These are phyloP conservation scores for Ennomos fuscantarius DNA, from an alignment of 2,888 invertebrate species.

Conservation along the genomic window DNA sequence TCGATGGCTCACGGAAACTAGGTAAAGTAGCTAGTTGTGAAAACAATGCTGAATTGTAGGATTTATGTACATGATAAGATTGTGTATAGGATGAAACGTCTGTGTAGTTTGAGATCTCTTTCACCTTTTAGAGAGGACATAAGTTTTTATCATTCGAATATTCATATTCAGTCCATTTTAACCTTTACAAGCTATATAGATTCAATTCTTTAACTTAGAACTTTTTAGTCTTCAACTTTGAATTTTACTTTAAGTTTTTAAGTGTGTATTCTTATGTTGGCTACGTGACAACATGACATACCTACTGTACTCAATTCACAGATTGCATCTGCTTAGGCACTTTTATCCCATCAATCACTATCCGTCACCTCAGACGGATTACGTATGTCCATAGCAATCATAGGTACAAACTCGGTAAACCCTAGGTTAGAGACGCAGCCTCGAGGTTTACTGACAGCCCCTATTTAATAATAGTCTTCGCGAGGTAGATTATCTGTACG, in stretches of 20 bases:
- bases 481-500: conserved; percentile 72
- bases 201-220: too few species aligned
- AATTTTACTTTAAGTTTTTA: too few species aligned
- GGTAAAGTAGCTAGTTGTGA: conserved; percentile 18
- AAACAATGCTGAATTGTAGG: conserved; percentile 15
- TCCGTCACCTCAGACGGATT: conserved; percentile 28
- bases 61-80: not conserved
- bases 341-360: conserved; percentile 31
- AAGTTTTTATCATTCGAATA: too few species aligned
- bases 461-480: conserved; percentile 79
- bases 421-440: conserved; percentile 48
- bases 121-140: too few species aligned
- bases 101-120: not conserved
- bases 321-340: conserved; percentile 16
- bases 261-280: not conserved
- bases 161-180: too few species aligned
- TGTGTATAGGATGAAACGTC: not conserved
- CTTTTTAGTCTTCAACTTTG: too few species aligned
- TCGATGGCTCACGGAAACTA: conserved; percentile 23
- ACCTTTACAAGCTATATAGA: too few species aligned
- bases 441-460: conserved; percentile 70
- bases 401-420: conserved; percentile 21
- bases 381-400: conserved; percentile 31
- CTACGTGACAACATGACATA: conserved; percentile 11
- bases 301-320: conserved; percentile 1